Base-by-base conservation (phyloP, 2,888 invertebrate genomes). In the Idaea biselata region DNA sequence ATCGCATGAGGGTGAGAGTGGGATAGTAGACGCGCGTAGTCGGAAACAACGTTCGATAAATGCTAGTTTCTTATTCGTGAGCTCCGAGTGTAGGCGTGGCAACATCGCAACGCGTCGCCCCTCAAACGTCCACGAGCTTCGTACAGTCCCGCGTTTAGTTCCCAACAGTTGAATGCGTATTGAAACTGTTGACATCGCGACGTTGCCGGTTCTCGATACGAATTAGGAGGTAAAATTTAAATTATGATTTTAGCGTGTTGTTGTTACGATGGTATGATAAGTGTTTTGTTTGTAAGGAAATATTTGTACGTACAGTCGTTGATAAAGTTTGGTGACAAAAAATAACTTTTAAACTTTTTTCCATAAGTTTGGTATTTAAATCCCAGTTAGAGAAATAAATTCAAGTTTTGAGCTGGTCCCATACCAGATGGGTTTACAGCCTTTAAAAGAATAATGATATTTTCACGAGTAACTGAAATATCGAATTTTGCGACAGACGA, bases 141-240 rank as follows among this genome's bases (percentile, higher is more conserved):
- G 76, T 81, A 79, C 89, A 90, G 91, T 89, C 77, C 84, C 86
- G 88, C 80, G 88, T 81, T 81, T 78, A 79, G 83, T 81, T 81
- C 80, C 85, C 81, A 89, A 89, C 91, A 91, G 91, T 89, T 89
- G 88, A 88, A 90, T 89, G 86, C 88, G 87, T 84, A 82, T 87
- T 87, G 85, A 82, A 77, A 85, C 86, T 79, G 86, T 83, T 84
- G 84, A 82, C 87, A 84, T 82, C 79, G 88, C 86, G 84, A 82
- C 87, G 87, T 84, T 85, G 85, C 88, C 89, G 83, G 83, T 79
- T 83, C 77, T 79, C 79, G 79, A 79, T 80, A 77, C 78, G 79
- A 79, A 78, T 72, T 82, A 83, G 81, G 87, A 91, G 91, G 91
- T 91, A 91, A 88, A 84, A 80, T 84, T 79, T 74, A 73, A 77